Percentiles rank a stretch among this genome's conserved stretches.
These are phyloP conservation scores for Octodon degus DNA, from an alignment of 2,113 vertebrate genomes.

Conservation along the genomic window DNA sequence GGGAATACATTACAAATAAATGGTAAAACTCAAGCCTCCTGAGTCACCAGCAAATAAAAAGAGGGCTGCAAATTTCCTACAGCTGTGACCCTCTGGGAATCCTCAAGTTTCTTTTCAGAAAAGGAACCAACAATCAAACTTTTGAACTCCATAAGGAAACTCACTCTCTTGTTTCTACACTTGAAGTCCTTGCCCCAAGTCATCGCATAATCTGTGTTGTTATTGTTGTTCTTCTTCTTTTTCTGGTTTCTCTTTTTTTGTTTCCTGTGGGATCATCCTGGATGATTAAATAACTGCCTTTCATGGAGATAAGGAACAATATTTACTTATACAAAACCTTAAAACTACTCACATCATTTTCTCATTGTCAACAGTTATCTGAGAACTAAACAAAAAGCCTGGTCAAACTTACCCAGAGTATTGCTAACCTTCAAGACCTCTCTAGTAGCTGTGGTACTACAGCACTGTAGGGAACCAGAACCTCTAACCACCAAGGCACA, in stretches of 20 bases:
- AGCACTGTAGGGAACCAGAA: not conserved
- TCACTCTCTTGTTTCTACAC: not conserved
- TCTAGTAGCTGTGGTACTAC: not conserved
- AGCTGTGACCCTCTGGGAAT: not conserved
- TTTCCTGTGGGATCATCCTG: not conserved
- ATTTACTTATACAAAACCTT: too few species aligned
- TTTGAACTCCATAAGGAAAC: not conserved
- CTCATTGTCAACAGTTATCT: not conserved
- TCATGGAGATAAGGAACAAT: not conserved
- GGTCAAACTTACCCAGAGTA: not conserved
- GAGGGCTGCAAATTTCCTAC: not conserved
- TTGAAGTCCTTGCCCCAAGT: not conserved
- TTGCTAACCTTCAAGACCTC: not conserved
- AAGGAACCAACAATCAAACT: not conserved
- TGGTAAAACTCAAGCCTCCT: not conserved
- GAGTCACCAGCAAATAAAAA: not conserved
- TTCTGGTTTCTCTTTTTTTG: not conserved
- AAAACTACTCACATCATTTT: not conserved
- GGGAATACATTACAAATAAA: not conserved
- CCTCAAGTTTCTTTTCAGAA: not conserved
- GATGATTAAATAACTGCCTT: not conserved
- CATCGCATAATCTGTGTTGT: not conserved
- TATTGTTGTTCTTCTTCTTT: not conserved
- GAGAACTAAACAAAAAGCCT: not conserved
- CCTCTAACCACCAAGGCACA: not conserved